Evolutionary conservation across 2,113 vertebrate species (phyloP).

Genomic region (Propithecus coquereli): DNA sequence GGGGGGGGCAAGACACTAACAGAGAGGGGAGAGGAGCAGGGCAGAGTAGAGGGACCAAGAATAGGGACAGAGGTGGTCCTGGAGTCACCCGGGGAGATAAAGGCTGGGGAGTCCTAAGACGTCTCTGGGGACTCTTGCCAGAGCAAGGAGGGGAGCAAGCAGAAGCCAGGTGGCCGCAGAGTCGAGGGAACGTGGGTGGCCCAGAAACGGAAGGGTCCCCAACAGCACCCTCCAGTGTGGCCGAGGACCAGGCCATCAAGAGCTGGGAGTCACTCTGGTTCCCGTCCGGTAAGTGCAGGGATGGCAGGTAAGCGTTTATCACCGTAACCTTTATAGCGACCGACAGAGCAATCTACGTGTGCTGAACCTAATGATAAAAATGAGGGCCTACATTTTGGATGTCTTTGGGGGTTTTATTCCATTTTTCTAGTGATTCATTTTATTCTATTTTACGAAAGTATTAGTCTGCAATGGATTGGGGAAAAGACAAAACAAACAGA

Average conservation of each 20-base stretch:
- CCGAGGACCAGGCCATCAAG: neutral
- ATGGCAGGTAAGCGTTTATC: neutral
- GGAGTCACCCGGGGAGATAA: neutral
- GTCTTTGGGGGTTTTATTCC: neutral
- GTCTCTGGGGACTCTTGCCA: neutral
- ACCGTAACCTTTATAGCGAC: neutral
- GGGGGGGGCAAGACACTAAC: no score
- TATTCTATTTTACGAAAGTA: conserved; percentile 7
- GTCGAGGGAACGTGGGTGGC: neutral
- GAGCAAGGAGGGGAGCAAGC: neutral
- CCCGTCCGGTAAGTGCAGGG: neutral
- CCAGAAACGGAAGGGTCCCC: neutral
- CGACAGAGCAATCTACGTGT: neutral
- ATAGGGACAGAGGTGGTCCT: neutral
- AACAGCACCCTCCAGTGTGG: neutral
- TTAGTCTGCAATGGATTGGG: neutral
- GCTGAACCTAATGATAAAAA: neutral
- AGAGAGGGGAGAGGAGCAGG: neutral
- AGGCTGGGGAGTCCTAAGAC: fast-evolving
- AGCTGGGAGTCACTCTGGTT: neutral
- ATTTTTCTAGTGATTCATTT: neutral
- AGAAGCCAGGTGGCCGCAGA: neutral
- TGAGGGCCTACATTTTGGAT: neutral
- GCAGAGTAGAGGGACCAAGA: fast-evolving
- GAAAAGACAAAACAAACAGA: neutral